Evolutionary conservation across 2,113 vertebrate species (phyloP).

Genomic region (Phyllostomus discolor): DNA sequence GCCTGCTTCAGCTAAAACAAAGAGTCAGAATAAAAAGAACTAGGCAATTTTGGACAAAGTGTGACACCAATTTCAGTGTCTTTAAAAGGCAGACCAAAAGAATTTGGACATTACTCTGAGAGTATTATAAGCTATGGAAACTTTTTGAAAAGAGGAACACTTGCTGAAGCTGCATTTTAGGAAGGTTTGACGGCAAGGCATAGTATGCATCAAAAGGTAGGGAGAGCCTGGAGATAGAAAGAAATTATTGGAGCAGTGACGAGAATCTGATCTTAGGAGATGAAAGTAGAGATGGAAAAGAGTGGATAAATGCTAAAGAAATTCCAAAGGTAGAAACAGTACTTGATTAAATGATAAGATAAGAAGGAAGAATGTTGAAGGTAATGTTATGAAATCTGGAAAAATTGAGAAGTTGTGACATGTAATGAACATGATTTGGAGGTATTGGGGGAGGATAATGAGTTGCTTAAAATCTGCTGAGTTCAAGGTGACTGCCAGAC

Average conservation of each 20-base stretch:
- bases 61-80: neutral
- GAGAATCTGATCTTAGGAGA: constrained; percentile 4
- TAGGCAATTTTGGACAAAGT: neutral
- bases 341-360: neutral
- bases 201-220: neutral
- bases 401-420: neutral
- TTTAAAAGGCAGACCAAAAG: neutral
- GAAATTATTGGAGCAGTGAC: neutral
- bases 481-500: neutral
- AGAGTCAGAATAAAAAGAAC: neutral
- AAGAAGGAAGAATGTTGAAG: neutral
- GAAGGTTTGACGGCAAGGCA: neutral
- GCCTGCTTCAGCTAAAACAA: neutral
- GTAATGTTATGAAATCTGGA: neutral
- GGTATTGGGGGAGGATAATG: neutral
- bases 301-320: neutral
- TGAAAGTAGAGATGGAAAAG: neutral
- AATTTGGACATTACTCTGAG: neutral
- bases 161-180: neutral
- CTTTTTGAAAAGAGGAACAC: neutral
- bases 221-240: neutral
- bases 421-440: neutral
- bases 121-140: neutral
- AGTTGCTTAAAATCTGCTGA: neutral
- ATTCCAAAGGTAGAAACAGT: neutral